A percentile compares a stretch with the other conserved stretches of the same genome.
Evolutionary conservation across 2,888 invertebrate genomes (phyloP).

Genomic region (Geotrupes spiniger): DNA sequence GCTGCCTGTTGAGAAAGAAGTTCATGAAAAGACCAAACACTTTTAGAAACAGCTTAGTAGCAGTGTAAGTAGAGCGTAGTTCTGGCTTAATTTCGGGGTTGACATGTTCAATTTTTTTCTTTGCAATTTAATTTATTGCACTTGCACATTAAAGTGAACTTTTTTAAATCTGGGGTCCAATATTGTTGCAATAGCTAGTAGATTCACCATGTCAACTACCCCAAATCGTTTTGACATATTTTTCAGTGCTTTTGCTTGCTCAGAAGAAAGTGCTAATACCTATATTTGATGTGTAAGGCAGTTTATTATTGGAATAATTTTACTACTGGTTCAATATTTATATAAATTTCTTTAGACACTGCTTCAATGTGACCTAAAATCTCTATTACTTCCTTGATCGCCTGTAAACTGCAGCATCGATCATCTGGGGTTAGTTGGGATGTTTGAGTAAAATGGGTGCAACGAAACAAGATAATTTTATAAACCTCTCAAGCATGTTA

Average conservation of each 20-base stretch:
- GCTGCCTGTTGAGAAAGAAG: too few relatives aligned
- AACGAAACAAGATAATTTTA: background rate
- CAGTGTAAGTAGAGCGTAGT: too few relatives aligned
- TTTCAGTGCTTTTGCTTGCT: background rate
- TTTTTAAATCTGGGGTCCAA: slow-evolving; percentile 1
- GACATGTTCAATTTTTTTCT: background rate
- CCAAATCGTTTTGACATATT: background rate
- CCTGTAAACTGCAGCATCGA: background rate
- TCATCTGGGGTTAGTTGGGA: background rate
- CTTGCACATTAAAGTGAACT: background rate
- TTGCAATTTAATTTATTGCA: background rate
- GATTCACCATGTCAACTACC: background rate
- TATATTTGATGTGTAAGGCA: background rate
- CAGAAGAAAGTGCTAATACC: background rate
- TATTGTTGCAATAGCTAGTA: background rate
- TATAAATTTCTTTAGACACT: background rate
- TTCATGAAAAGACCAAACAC: too few relatives aligned
- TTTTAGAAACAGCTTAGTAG: too few relatives aligned
- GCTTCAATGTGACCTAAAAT: slow-evolving; percentile 1
- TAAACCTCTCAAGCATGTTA: background rate
- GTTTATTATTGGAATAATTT: background rate
- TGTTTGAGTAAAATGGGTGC: slow-evolving; percentile 1
- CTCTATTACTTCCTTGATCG: background rate
- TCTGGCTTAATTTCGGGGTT: too few relatives aligned
- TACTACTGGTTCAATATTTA: too few relatives aligned